Conservation (phyloP, 2,797 vertebrate species). For the Falco columbarius region DNA sequence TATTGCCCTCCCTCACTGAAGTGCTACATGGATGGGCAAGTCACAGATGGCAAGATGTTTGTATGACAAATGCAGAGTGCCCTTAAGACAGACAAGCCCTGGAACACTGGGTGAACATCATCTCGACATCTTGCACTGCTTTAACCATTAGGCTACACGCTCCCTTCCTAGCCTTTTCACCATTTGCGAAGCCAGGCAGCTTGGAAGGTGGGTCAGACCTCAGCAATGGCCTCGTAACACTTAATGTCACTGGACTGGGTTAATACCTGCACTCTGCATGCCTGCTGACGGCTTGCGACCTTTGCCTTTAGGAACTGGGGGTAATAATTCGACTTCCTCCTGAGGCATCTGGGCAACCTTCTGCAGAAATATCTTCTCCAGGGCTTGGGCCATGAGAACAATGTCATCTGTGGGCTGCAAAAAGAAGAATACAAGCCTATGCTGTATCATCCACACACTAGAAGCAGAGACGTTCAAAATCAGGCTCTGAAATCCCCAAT, state of each 20-base stretch:
- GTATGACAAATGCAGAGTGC: background rate
- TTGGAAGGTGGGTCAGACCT: background rate
- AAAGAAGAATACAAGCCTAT: background rate
- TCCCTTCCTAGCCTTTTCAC: background rate
- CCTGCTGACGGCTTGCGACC: conserved; percentile 80
- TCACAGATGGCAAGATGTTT: background rate
- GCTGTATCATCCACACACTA: background rate
- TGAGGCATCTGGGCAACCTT: conserved; percentile 93
- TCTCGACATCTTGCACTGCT: background rate
- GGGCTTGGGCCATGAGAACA: conserved; percentile 95
- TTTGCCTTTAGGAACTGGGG: conserved; percentile 86
- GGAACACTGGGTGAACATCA: background rate
- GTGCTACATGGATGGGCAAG: background rate
- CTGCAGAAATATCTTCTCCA: conserved; percentile 96
- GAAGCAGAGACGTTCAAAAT: background rate
- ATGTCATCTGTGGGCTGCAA: conserved; percentile 95
- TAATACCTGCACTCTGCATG: conserved; percentile 74
- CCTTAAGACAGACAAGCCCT: background rate
- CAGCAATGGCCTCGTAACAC: rapidly evolving
- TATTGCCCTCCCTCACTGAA: background rate
- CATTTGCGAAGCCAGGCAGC: background rate
- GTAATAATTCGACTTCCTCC: conserved; percentile 88
- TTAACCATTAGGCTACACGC: rapidly evolving
- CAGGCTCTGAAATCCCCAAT: background rate
- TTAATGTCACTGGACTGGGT: background rate